Evolutionary conservation across 2,797 vertebrate species (phyloP), one percentile per base, ranked within the genome.

Genomic region (Sebastes goodei): DNA sequence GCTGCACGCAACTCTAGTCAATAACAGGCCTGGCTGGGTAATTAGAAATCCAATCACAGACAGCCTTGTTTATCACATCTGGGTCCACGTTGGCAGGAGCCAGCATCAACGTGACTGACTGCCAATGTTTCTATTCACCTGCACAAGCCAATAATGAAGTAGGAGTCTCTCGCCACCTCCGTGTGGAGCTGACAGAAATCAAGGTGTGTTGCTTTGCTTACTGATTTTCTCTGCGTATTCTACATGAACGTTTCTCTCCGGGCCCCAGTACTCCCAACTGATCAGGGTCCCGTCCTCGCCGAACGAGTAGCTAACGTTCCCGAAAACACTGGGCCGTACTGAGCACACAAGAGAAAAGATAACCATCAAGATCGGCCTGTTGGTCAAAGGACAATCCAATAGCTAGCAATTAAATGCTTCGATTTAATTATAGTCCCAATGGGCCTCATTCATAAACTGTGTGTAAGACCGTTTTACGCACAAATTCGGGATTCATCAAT

Each of bases 211-310:
- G 96, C 96, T 97, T 89, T 92, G 96, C 98, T 99, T 99, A 99
- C 97, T 98, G 97, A 97, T 95, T 89, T 96, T 91, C 95, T 96
- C 94, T 95, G 94, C 94, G 96, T 98, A 99, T 95, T 99, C 97
- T 97, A 99, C 91, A 97, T 96, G 98, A 96, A 99, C 90, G 92
- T 95, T 97, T 92, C 94, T 96, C 94, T 98, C 97, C 89, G 95
- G 95, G 95, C 97, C 97, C 96, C 96, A 97, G 97, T 97, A 97
- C 82, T 98, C 96, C 98, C 98, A 99, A 97, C 96, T 97, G 97
- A 99, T 96, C 96, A 96, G 95, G 88, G 96, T 95, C 94, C 95
- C 97, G 71, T 96, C 97, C 91, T 97, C 96, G 94, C 93, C 95
- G 76, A 96, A 76, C 84, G 94, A 92, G 56, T 94, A 96, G 93